A percentile compares a stretch with the other conserved stretches of the same genome.
These are phyloP conservation scores for Zophobas morio DNA, from an alignment of 1,140 invertebrate genomes.

Conservation along the genomic window DNA sequence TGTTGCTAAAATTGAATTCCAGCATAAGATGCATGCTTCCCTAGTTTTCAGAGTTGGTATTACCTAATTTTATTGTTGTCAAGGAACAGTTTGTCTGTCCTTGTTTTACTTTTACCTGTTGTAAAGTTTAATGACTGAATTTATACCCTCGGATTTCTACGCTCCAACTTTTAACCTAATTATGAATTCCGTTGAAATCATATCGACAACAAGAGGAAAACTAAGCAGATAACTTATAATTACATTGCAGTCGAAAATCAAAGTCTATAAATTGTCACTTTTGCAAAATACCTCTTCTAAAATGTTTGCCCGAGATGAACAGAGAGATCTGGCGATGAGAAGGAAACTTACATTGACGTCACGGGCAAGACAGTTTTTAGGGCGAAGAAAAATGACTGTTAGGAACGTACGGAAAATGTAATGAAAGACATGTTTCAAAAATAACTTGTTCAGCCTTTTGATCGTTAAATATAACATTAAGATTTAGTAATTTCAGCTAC, in stretches of 20 bases:
- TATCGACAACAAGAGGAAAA: slow-evolving; percentile 38
- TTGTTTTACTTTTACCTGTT: slow-evolving; percentile 34
- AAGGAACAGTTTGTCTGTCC: slow-evolving; percentile 13
- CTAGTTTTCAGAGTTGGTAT: slow-evolving; percentile 16
- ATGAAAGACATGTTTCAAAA: slow-evolving; percentile 34
- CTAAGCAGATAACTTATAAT: slow-evolving; percentile 37
- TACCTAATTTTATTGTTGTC: slow-evolving; percentile 31
- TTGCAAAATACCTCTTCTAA: slow-evolving; percentile 7
- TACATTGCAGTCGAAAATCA: slow-evolving; percentile 22
- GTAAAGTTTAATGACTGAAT: slow-evolving; percentile 37
- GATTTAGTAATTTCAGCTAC: too few species aligned
- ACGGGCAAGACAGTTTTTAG: slow-evolving; percentile 23
- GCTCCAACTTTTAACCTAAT: slow-evolving; percentile 31
- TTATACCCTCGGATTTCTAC: slow-evolving; percentile 17
- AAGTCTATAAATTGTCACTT: slow-evolving; percentile 29
- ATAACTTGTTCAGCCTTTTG: background rate
- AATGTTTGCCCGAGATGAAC: slow-evolving; percentile 13
- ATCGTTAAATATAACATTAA: too few species aligned
- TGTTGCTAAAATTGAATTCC: slow-evolving; percentile 16
- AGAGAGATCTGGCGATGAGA: slow-evolving; percentile 3
- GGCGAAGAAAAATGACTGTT: slow-evolving; percentile 19
- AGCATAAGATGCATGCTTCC: slow-evolving; percentile 11
- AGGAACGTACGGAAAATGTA: slow-evolving; percentile 22
- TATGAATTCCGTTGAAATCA: slow-evolving; percentile 35
- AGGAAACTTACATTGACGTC: slow-evolving; percentile 14